Evolutionary conservation across 2,888 invertebrate species (phyloP), one percentile per base, ranked within the genome.

Genomic region (Meliscaeva auricollis): DNA sequence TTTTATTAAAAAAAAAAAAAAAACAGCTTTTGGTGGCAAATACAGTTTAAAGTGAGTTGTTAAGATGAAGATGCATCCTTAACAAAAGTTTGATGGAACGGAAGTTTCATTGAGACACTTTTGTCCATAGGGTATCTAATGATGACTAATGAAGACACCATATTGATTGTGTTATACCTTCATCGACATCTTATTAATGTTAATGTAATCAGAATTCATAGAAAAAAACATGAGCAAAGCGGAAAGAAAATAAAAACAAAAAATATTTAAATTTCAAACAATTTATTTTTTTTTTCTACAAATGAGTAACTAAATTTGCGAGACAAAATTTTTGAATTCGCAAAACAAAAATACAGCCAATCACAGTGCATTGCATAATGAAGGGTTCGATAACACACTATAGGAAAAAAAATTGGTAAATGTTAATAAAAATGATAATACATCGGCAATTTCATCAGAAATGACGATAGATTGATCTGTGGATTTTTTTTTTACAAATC

Each of bases 101-200:
- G 41, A 60, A 60, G 60, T 22, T 20, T 3, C 41, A 26, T 41
- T 9, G 26, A 60, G n/a, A 60, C 22, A n/a, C 22, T 60, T 60
- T 41, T 22, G 15, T 26, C 60, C 3, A 44, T n/a, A 60, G 41
- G 26, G 22, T 60, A n/a, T 26, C 22, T 60, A 60, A 60, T 60
- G 20, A 60, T 60, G 60, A 60, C 60, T 60, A 60, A 60, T 60
- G 41, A 9, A 60, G 20, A 13, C n/a, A 38, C 13, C 20, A 38
- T n/a, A n/a, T 58, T 3, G 58, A 22, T n/a, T 8, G 15, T 15
- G 50, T 26, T 26, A 26, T 26, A 26, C 26, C 26, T 26, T 26
- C 26, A 4, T 26, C 26, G 4, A 4, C 26, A 26, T 26, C 26
- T 3, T 4, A 26, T 4, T 26, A 26, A 26, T 26, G 4, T 26